Conservation (phyloP, 2,113 vertebrate genomes). For the Platichthys flesus region DNA sequence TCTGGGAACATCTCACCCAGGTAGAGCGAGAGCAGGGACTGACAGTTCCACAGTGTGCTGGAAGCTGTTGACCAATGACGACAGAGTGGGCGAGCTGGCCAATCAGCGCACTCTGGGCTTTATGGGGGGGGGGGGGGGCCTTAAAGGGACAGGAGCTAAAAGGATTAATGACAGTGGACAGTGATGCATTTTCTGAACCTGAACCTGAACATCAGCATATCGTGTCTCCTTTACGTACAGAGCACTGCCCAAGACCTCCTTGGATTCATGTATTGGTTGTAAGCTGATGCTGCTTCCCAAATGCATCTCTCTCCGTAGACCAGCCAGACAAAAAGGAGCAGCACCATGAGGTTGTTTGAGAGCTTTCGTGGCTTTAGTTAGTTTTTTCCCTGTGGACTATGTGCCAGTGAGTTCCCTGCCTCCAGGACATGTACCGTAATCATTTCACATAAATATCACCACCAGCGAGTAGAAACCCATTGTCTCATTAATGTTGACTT, state of each 20-base stretch:
- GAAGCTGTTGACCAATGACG: not conserved
- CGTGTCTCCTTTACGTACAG: not conserved
- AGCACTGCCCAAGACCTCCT: not conserved
- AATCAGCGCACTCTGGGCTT: not conserved
- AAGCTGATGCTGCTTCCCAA: not conserved
- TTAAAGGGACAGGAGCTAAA: not conserved
- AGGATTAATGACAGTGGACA: not conserved
- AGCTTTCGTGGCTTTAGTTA: not conserved
- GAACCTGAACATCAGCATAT: no score
- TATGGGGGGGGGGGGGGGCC: no score
- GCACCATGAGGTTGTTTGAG: constrained; percentile 11
- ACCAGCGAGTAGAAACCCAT: not conserved
- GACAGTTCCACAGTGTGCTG: not conserved
- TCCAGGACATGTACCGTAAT: no score
- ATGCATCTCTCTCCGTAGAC: not conserved
- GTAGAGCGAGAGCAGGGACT: not conserved
- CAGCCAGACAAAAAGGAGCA: constrained; percentile 16
- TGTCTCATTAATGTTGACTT: not conserved
- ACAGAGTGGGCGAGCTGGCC: not conserved
- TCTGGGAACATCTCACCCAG: no score
- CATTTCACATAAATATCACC: not conserved
- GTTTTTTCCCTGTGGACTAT: not conserved
- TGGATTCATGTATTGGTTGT: not conserved
- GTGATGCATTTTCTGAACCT: no score
- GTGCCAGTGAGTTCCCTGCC: not conserved